These are phyloP conservation scores for Oncorhynchus clarkii DNA, from an alignment of 2,113 vertebrate species.

Conservation along the genomic window DNA sequence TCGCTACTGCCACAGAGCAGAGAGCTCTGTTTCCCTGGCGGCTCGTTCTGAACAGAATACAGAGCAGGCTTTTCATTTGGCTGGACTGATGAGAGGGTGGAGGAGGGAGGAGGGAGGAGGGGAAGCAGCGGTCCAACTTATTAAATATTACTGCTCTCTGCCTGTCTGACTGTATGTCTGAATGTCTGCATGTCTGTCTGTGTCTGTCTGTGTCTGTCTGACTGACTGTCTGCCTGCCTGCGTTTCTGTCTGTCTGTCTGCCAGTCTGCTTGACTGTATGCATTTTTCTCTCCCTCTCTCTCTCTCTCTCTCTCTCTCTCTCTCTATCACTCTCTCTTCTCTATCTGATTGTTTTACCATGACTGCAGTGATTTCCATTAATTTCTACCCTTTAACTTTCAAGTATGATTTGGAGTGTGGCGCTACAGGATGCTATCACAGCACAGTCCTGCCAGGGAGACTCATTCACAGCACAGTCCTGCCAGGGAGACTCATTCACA, in stretches of 20 bases:
- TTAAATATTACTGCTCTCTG: constrained; percentile 69
- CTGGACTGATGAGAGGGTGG: constrained; percentile 54
- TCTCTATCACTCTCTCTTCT: too few species aligned
- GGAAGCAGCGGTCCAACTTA: constrained; percentile 51
- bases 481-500: background rate
- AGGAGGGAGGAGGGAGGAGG: too few species aligned
- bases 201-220: too few species aligned
- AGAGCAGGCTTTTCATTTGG: constrained; percentile 61
- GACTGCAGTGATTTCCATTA: constrained; percentile 59
- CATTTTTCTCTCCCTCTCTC: constrained; percentile 32
- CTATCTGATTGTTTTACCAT: constrained; percentile 69
- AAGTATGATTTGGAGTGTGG: constrained; percentile 55
- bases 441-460: too few species aligned
- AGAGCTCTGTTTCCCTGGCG: constrained; percentile 52
- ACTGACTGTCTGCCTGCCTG: too few species aligned
- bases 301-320: background rate
- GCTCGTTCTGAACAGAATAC: constrained; percentile 53
- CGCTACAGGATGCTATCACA: constrained; percentile 45
- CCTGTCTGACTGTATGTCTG: too few species aligned
- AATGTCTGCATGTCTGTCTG: too few species aligned
- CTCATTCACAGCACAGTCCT: background rate
- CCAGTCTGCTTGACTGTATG: constrained; percentile 46
- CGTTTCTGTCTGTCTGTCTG: too few species aligned
- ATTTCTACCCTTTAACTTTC: constrained; percentile 51
- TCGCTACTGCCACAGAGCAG: constrained; percentile 9